Conservation (phyloP, 2,888 invertebrate genomes). For the Drosophila anomelani region DNA sequence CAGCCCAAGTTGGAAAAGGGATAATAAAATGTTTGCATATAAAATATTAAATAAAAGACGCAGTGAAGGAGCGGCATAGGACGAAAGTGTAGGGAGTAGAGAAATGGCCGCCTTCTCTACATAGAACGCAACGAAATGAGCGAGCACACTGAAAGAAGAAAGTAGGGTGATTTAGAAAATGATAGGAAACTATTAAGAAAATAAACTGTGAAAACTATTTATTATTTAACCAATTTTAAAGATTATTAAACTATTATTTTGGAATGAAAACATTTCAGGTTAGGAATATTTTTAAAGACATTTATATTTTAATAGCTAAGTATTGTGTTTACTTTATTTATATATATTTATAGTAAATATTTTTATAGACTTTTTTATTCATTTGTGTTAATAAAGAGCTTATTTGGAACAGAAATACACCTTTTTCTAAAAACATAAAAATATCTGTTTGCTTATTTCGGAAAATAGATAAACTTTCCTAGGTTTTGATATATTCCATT, state of each 20-base stretch:
- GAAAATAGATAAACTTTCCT: neutral
- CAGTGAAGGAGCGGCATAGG: conserved; percentile 32
- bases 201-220: too few species aligned
- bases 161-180: too few species aligned
- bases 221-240: too few species aligned
- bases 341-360: too few species aligned
- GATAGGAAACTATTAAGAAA: neutral
- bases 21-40: conserved; percentile 75
- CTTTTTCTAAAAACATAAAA: neutral
- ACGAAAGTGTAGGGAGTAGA: conserved; percentile 15
- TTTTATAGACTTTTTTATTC: too few species aligned
- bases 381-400: too few species aligned
- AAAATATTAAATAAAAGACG: conserved; percentile 61
- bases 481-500: neutral
- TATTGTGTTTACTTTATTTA: too few species aligned
- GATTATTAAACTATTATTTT: too few species aligned
- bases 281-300: too few species aligned
- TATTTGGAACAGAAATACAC: too few species aligned
- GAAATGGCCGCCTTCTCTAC: conserved; percentile 27
- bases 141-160: conserved; percentile 61
- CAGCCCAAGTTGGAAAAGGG: conserved; percentile 56
- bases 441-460: neutral
- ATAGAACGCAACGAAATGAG: conserved; percentile 73
- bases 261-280: too few species aligned
- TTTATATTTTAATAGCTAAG: too few species aligned